Conservation (phyloP, 2,888 invertebrate genomes). For the Scrobipalpa costella region DNA sequence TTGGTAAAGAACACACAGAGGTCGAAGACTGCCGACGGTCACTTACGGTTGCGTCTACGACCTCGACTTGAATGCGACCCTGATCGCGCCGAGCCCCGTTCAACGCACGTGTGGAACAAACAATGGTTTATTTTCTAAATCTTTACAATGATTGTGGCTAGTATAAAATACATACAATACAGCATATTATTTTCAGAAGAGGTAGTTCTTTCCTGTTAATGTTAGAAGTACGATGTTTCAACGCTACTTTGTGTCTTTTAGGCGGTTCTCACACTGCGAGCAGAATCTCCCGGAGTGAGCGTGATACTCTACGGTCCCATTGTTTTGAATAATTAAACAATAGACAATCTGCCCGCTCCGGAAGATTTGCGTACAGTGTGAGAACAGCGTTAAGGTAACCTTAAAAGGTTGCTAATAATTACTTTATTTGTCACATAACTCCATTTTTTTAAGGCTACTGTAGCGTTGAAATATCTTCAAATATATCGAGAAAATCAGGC, state of each 20-base stretch:
- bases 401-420: no score
- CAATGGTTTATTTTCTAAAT: slow-evolving; percentile 55
- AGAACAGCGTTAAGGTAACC: no score
- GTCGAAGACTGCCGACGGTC: slow-evolving; percentile 59
- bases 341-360: no score
- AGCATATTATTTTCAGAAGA: neutral
- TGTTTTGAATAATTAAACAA: no score
- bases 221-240: neutral
- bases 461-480: neutral
- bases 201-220: neutral
- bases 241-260: neutral
- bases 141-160: neutral
- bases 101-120: slow-evolving; percentile 77
- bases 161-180: neutral
- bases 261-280: no score
- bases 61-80: slow-evolving; percentile 78
- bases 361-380: no score
- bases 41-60: slow-evolving; percentile 82
- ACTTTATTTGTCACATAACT: no score
- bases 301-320: no score
- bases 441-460: neutral
- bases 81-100: slow-evolving; percentile 64
- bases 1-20: slow-evolving; percentile 73
- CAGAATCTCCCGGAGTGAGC: no score
- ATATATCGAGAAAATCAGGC: neutral